Evolutionary conservation across 2,888 invertebrate genomes (phyloP).

Genomic region (Spatulosminthurus flaviceps): DNA sequence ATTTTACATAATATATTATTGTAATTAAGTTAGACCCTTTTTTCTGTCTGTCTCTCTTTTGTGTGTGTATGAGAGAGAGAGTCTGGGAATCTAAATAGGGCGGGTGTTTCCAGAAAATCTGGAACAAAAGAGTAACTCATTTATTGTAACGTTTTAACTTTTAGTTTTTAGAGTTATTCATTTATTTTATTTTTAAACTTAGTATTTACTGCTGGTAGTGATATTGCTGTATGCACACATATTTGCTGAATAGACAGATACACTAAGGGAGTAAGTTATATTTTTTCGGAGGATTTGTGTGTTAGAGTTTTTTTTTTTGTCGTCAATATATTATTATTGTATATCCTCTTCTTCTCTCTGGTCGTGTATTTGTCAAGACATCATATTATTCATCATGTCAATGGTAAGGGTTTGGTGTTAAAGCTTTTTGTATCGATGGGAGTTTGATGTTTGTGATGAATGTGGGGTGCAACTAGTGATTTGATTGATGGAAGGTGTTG

Average conservation of each 20-base stretch:
- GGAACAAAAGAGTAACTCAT: not conserved
- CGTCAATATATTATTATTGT: slow-evolving; percentile 18
- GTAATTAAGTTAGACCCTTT: too few relatives aligned
- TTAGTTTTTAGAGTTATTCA: slow-evolving; percentile 9
- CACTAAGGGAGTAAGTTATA: too few relatives aligned
- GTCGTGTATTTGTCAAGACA: slow-evolving; percentile 28
- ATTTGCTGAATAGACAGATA: too few relatives aligned
- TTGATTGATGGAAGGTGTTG: not conserved
- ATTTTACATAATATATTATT: slow-evolving; percentile 13
- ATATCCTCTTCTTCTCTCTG: slow-evolving; percentile 6
- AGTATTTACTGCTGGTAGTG: too few relatives aligned
- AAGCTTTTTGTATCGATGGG: too few relatives aligned
- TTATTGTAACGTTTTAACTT: not conserved
- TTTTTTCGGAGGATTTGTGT: too few relatives aligned
- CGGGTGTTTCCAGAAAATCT: not conserved
- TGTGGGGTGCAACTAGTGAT: not conserved
- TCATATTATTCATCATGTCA: slow-evolving; percentile 38
- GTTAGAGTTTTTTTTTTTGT: slow-evolving; percentile 16
- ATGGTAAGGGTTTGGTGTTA: slow-evolving; percentile 35
- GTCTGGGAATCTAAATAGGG: too few relatives aligned
- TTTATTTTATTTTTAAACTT: slow-evolving; percentile 9
- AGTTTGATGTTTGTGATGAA: too few relatives aligned
- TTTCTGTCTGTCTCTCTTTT: not conserved
- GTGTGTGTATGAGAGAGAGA: too few relatives aligned
- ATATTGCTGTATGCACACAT: too few relatives aligned